These are phyloP conservation scores for Tridacna gigas DNA, from an alignment of 2,888 invertebrate species.

Conservation along the genomic window DNA sequence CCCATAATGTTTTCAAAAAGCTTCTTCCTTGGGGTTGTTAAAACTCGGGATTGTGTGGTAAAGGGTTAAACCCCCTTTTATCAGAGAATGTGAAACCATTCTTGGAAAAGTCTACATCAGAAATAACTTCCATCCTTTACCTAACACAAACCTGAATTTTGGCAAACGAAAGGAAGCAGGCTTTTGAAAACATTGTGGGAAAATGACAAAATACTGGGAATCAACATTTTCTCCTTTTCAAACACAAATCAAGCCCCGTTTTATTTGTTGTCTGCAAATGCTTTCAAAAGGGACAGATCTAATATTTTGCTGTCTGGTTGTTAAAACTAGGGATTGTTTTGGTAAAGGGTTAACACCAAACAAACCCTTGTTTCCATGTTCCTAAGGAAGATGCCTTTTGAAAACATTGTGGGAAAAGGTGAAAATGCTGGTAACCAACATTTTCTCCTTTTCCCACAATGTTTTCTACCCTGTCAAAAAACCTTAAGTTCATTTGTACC, in stretches of 20 bases:
- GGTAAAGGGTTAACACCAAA: background rate
- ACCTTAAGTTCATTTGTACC: too few relatives aligned
- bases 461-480: too few relatives aligned
- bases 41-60: too few relatives aligned
- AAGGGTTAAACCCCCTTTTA: too few relatives aligned
- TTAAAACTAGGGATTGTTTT: background rate
- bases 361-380: background rate
- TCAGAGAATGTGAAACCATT: too few relatives aligned
- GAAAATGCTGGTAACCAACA: background rate
- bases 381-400: background rate
- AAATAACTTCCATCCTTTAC: too few relatives aligned
- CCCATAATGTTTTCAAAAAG: too few relatives aligned
- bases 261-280: too few relatives aligned
- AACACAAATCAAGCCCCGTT: too few relatives aligned
- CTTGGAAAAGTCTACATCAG: too few relatives aligned
- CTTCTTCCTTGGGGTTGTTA: too few relatives aligned
- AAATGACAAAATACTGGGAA: background rate
- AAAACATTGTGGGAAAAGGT: conserved; percentile 1
- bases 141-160: too few relatives aligned
- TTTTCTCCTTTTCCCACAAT: conserved; percentile 15
- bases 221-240: background rate
- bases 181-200: background rate
- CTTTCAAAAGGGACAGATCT: background rate
- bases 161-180: background rate
- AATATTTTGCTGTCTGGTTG: background rate